Evolutionary conservation across 2,888 invertebrate genomes (phyloP).

Genomic region (Seira musarum): DNA sequence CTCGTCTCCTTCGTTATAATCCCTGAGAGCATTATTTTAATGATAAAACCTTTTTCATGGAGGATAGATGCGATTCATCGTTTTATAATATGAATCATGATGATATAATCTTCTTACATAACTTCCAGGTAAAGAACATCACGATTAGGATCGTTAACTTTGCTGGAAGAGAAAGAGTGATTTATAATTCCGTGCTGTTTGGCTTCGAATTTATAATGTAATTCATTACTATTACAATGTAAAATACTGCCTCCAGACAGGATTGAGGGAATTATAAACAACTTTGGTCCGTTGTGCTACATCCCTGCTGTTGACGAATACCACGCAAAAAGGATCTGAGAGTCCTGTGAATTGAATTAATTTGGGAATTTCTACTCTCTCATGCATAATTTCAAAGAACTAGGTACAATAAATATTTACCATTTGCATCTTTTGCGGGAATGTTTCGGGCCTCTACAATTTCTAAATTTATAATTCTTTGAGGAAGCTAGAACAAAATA

Average conservation of each 20-base stretch:
- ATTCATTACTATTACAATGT: slow-evolving; percentile 58
- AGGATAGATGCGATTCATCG: neutral
- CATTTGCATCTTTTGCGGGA: slow-evolving; percentile 58
- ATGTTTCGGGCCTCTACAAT: slow-evolving; percentile 55
- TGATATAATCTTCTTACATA: slow-evolving; percentile 34
- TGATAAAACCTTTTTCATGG: neutral
- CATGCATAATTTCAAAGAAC: neutral
- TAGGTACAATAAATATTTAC: slow-evolving; percentile 3
- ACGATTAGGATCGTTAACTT: slow-evolving; percentile 34
- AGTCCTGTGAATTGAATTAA: slow-evolving; percentile 20
- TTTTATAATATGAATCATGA: neutral
- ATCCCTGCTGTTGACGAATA: slow-evolving; percentile 54
- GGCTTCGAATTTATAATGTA: neutral
- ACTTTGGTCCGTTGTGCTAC: slow-evolving; percentile 49
- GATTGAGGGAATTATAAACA: slow-evolving; percentile 35
- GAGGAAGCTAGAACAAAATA: slow-evolving; percentile 48
- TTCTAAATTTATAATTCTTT: slow-evolving; percentile 52
- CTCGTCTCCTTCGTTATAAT: slow-evolving; percentile 54
- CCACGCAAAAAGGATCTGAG: slow-evolving; percentile 56
- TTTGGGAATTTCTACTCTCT: neutral
- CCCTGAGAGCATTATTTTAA: slow-evolving; percentile 32
- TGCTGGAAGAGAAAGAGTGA: slow-evolving; percentile 32
- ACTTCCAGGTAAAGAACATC: slow-evolving; percentile 53
- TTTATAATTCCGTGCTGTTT: neutral
- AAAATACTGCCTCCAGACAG: slow-evolving; percentile 57